Evolutionary conservation across 2,888 invertebrate genomes (phyloP), one percentile per base, ranked within the genome.

Genomic region (Eutolmus rufibarbis): DNA sequence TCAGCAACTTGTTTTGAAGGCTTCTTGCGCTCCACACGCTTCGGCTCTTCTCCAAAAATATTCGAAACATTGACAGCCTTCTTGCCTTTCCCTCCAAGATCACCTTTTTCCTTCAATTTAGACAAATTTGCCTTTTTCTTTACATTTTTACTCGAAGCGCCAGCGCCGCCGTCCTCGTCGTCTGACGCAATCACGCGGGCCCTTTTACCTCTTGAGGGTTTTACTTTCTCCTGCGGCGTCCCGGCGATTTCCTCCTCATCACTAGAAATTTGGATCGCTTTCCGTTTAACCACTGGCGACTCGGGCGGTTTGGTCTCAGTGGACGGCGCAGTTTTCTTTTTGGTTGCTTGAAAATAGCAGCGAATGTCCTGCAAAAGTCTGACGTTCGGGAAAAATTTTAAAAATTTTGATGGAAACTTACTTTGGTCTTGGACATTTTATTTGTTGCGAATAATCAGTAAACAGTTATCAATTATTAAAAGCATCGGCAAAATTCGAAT

Each of bases 41-140:
- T 94, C 1, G 95, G 95, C 87, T 92, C 94, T 74, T 92, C 94
- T 9, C 95, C 95, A 93, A 96, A 96, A 8, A 96, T 90, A 82
- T 93, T 92, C 0, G 90, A 88, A 0, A 94, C 91, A 91, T 95
- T 94, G 40, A 94, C 91, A 8, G 92, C 91, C 90, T 93, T 94
- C 0, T 90, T 79, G 5, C 79, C 87, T 37, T 89, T 89, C 19
- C 92, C 92, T 0, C 92, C 90, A 66, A 90, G 89, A 34, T 77
- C 19, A 0, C n/a, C 23, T 4, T 88, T 88, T 92, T 91, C 46
- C 82, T 89, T 90, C 87, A 92, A 86, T 89, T 90, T 91, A 23
- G 91, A 89, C 12, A 90, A 88, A 14, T 90, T 90, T 66, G 89
- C 89, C 82, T 90, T 92, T 89, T 89, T 89, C 23, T 5, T 9